phyloP scores from a whole-genome alignment of 1,140 invertebrate genomes.

The Octopus bimaculoides region DNA sequence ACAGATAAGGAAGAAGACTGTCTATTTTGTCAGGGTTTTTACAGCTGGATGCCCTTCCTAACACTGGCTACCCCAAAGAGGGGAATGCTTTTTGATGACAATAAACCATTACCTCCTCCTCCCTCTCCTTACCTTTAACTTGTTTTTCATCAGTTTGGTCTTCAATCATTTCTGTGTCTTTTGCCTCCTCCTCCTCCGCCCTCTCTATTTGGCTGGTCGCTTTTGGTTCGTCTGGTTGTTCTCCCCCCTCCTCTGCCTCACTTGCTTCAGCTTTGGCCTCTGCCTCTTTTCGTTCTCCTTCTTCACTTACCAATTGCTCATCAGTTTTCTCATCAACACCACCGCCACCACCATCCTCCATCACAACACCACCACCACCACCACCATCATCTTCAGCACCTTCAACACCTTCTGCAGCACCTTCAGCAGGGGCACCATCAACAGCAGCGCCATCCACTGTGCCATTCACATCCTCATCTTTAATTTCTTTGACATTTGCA shows the following conservation, averaged over 20 bases:
- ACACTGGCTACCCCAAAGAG: no score
- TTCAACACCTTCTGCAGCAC: background rate
- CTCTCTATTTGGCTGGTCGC: constrained; percentile 7
- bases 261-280: background rate
- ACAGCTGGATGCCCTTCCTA: no score
- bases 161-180: constrained; percentile 2
- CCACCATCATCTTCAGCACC: background rate
- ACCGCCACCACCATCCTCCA: background rate
- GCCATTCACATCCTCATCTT: background rate
- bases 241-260: constrained; percentile 14
- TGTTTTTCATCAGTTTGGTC: no score
- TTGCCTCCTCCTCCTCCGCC: constrained; percentile 10
- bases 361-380: background rate
- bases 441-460: background rate
- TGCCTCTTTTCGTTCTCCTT: constrained; percentile 16
- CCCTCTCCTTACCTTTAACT: no score
- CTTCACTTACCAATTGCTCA: constrained; percentile 18
- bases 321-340: constrained; percentile 18
- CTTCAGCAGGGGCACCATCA: constrained; percentile 8
- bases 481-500: background rate
- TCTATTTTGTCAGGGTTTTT: no score
- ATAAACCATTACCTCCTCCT: no score
- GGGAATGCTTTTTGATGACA: no score
- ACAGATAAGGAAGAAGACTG: no score
- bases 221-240: constrained; percentile 24